Conservation (phyloP, 2,797 vertebrate genomes). For the Bufotes viridis region DNA sequence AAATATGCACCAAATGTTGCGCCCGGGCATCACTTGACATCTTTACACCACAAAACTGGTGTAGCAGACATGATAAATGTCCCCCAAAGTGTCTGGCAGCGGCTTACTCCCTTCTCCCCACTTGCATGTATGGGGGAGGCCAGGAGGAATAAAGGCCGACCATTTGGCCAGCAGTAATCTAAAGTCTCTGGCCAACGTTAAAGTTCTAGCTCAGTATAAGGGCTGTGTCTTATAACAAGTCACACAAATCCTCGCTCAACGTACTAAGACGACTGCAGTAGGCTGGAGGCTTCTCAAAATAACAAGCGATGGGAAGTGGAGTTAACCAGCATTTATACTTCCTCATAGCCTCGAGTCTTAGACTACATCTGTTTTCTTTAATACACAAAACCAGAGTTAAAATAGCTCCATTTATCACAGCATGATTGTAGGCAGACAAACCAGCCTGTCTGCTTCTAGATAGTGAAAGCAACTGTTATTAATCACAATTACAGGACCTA, state of each 20-base stretch:
- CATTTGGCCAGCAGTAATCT: no score
- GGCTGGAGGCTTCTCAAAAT: slow-evolving; percentile 65
- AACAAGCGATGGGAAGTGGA: slow-evolving; percentile 74
- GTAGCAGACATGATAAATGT: no score
- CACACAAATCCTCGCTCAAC: not conserved
- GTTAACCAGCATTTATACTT: slow-evolving; percentile 86
- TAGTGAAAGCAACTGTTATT: slow-evolving; percentile 92
- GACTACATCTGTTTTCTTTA: slow-evolving; percentile 98
- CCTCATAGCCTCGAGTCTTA: slow-evolving; percentile 83
- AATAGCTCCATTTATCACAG: slow-evolving; percentile 96
- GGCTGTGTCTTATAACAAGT: no score
- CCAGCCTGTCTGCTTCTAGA: slow-evolving; percentile 92
- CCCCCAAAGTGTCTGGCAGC: no score
- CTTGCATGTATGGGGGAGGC: no score
- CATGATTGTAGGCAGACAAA: slow-evolving; percentile 97
- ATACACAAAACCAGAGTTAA: slow-evolving; percentile 91
- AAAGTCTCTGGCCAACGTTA: no score
- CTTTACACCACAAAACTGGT: no score
- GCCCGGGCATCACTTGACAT: no score
- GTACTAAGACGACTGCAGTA: not conserved
- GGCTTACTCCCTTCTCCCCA: no score
- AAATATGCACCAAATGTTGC: no score
- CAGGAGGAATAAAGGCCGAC: no score
- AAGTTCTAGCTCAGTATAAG: no score
- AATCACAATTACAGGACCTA: slow-evolving; percentile 99